phyloP scores from a whole-genome alignment of 1,140 invertebrate genomes.

The Ceratina australensis region DNA sequence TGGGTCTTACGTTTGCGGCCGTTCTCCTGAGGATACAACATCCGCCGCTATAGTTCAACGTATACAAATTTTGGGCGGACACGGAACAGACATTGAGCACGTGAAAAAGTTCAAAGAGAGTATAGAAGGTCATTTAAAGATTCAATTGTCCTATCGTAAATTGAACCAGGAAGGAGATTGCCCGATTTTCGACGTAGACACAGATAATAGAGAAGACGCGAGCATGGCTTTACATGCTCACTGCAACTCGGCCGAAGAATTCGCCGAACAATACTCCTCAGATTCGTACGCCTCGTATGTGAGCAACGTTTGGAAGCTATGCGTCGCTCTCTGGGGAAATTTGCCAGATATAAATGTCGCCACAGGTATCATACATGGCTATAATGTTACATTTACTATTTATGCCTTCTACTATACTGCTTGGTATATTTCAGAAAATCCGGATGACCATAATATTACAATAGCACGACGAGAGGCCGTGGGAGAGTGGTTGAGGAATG shows the following conservation, averaged over 20 bases:
- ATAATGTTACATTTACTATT: slow-evolving; percentile 6
- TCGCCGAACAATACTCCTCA: slow-evolving; percentile 60
- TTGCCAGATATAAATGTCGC: slow-evolving; percentile 77
- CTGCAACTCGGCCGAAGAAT: slow-evolving; percentile 75
- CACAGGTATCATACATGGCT: slow-evolving; percentile 65
- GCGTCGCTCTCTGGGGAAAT: slow-evolving; percentile 91
- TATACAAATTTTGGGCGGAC: slow-evolving; percentile 72
- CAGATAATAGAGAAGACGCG: slow-evolving; percentile 61
- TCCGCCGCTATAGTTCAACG: slow-evolving; percentile 76
- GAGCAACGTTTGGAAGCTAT: slow-evolving; percentile 88
- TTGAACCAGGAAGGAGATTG: slow-evolving; percentile 77
- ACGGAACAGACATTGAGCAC: slow-evolving; percentile 60
- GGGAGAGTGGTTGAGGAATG: slow-evolving; percentile 82
- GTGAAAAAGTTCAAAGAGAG: slow-evolving; percentile 70
- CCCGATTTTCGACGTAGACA: slow-evolving; percentile 73
- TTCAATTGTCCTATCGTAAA: slow-evolving; percentile 77
- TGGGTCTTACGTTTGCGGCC: slow-evolving; percentile 68
- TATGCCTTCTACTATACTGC: no score
- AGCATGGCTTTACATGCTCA: slow-evolving; percentile 78
- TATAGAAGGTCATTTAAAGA: slow-evolving; percentile 79
- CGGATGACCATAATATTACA: slow-evolving; percentile 70
- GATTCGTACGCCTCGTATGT: slow-evolving; percentile 74
- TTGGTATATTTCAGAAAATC: slow-evolving; percentile 13
- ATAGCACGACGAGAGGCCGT: slow-evolving; percentile 82
- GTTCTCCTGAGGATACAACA: slow-evolving; percentile 64